Evolutionary conservation across 2,113 vertebrate genomes (phyloP), one percentile per base, ranked within the genome.

Genomic region (Cochlearius cochlearius): DNA sequence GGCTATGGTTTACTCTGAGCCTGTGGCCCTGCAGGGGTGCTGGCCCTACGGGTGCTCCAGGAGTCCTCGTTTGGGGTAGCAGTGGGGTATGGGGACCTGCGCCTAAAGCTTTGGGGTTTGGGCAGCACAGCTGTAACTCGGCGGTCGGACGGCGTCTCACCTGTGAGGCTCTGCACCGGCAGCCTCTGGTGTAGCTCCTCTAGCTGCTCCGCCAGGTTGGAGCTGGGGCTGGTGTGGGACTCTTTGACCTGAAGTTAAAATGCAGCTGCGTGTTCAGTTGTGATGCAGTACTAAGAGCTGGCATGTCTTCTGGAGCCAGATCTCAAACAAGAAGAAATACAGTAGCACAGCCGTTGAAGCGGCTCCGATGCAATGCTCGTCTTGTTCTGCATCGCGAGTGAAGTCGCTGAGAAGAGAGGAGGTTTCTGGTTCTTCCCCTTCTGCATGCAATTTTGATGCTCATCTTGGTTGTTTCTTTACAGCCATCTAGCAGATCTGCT

Each of bases 81-180:
- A 30, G 9, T 7, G 34, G 6, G 10, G 21, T 41, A 3, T 22
- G 15, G 36, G 43, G 36, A 53, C 39, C 26, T 12, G 8, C 19
- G 6, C 26, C 17, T 6, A 20, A 27, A 21, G 15, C 41, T 38
- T 2, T 23, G 34, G 27, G 43, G 18, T 62, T 50, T 13, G 29
- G 66, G 25, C 9, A 29, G 41, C 32, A 53, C 18, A 34, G 39
- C 68, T 47, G 38, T 20, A 41, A 18, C 22, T 50, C 4, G 0
- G 47, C 26, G 36, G 19, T 29, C 3, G 0, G 59, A 21, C 36
- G 0, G 0, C 10, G 19, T n/a, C 21, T 49, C 26, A 12, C 29
- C 1, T 3, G 1, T 38, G 26, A 66, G 66, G 8, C 10, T n/a
- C 38, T 49, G 39, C 39, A 25, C 39, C 62, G 60, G 19, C 18